These are phyloP conservation scores for Todiramphus saurophagus DNA, from an alignment of 2,113 vertebrate species.

Conservation along the genomic window DNA sequence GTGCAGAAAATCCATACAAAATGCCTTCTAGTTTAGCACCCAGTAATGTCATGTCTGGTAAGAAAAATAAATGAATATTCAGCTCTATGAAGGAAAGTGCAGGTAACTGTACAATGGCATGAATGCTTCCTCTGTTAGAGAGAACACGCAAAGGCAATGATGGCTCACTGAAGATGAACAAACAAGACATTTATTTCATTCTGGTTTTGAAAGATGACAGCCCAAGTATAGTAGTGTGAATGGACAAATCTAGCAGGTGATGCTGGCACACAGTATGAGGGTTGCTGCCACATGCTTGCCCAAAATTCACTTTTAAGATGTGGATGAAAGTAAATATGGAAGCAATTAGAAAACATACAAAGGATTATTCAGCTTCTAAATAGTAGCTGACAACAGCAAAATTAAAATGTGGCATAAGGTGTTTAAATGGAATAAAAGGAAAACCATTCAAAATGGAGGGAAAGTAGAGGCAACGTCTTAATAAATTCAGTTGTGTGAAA, in stretches of 20 bases:
- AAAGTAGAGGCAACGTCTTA: neutral
- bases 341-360: neutral
- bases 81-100: neutral
- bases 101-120: neutral
- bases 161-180: neutral
- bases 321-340: neutral
- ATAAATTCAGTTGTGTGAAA: neutral
- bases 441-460: neutral
- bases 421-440: neutral
- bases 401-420: neutral
- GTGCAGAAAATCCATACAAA: neutral
- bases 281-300: neutral
- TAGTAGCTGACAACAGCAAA: neutral
- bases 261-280: neutral
- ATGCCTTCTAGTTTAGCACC: neutral
- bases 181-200: neutral
- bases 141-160: neutral
- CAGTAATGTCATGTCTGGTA: neutral
- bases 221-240: neutral
- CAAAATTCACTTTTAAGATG: neutral
- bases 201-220: neutral
- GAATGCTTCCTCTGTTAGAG: neutral
- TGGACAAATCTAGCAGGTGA: neutral
- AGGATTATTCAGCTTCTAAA: neutral
- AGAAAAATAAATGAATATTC: neutral